Percentiles rank a stretch among this genome's conserved stretches.
Evolutionary conservation across 2,113 vertebrate genomes (phyloP).

Genomic region (Myiagra hebetior): DNA sequence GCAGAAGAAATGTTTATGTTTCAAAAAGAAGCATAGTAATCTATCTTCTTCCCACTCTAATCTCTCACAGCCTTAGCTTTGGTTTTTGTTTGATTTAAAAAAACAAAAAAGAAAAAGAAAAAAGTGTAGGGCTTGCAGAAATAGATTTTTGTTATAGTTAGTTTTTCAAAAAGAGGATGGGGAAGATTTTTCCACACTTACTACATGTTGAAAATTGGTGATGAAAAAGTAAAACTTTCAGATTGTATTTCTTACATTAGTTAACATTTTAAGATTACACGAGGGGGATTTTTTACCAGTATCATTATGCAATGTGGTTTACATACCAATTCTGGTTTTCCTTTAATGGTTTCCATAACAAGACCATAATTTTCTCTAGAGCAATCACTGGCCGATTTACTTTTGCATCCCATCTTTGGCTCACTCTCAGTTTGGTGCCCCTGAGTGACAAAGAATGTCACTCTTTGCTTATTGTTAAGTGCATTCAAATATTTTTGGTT

Average conservation of each 20-base stretch:
- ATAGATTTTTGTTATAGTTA: not conserved
- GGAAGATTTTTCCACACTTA: not conserved
- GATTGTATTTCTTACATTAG: not conserved
- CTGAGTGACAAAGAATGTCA: slow-evolving; percentile 59
- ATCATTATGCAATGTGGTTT: not conserved
- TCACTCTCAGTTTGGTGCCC: slow-evolving; percentile 33
- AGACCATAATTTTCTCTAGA: slow-evolving; percentile 59
- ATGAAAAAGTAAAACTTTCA: not conserved
- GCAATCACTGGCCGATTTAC: slow-evolving; percentile 44
- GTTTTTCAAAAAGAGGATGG: not conserved
- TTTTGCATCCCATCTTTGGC: slow-evolving; percentile 39
- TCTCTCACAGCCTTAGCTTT: not conserved
- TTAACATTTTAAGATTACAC: not conserved
- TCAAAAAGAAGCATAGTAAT: slow-evolving; percentile 4
- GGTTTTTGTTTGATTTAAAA: not conserved
- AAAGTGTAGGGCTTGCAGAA: slow-evolving; percentile 32
- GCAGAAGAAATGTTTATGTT: not conserved
- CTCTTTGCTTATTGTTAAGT: slow-evolving; percentile 14
- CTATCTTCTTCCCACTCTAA: not conserved
- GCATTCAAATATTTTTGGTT: slow-evolving; percentile 4
- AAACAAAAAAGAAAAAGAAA: not conserved
- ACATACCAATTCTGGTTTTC: slow-evolving; percentile 56
- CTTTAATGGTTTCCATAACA: slow-evolving; percentile 62
- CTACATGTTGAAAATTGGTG: not conserved
- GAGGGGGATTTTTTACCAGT: not conserved